Evolutionary conservation across 2,888 invertebrate species (phyloP).

Genomic region (Ormyrus labotus): DNA sequence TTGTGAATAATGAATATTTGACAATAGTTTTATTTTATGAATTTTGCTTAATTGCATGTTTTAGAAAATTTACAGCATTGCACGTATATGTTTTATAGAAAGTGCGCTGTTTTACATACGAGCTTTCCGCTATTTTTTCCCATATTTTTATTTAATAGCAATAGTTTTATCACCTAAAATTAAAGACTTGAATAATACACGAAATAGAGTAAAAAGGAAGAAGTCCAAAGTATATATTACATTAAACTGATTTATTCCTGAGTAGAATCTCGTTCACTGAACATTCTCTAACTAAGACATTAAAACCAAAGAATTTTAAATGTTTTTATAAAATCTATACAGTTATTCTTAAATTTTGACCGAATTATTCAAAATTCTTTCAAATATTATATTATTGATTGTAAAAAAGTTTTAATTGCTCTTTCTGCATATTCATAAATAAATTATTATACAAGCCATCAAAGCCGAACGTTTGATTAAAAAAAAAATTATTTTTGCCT

Average conservation of each 20-base stretch:
- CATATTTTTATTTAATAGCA: not conserved
- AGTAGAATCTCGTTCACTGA: too few species aligned
- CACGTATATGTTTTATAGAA: slow-evolving; percentile 21
- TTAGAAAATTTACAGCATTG: slow-evolving; percentile 36
- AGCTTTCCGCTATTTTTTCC: slow-evolving; percentile 29
- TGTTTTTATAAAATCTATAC: too few species aligned
- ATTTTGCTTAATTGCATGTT: slow-evolving; percentile 45
- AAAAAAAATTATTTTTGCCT: slow-evolving; percentile 7
- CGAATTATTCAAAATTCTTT: too few species aligned
- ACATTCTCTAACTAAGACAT: too few species aligned
- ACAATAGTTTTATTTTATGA: slow-evolving; percentile 6
- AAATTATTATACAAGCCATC: too few species aligned
- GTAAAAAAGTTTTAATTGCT: too few species aligned
- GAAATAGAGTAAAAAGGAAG: not conserved
- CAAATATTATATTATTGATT: too few species aligned
- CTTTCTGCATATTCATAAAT: too few species aligned
- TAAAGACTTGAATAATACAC: not conserved
- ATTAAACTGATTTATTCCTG: too few species aligned
- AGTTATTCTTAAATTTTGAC: too few species aligned
- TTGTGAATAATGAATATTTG: not conserved
- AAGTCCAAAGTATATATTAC: not conserved
- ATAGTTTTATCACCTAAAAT: not conserved
- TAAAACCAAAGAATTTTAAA: too few species aligned
- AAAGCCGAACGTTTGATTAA: not conserved
- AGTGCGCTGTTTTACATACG: slow-evolving; percentile 30